A percentile compares a stretch with the other conserved stretches of the same genome.
Evolutionary conservation across 2,888 invertebrate genomes (phyloP).

Genomic region (Brachyptera putata): DNA sequence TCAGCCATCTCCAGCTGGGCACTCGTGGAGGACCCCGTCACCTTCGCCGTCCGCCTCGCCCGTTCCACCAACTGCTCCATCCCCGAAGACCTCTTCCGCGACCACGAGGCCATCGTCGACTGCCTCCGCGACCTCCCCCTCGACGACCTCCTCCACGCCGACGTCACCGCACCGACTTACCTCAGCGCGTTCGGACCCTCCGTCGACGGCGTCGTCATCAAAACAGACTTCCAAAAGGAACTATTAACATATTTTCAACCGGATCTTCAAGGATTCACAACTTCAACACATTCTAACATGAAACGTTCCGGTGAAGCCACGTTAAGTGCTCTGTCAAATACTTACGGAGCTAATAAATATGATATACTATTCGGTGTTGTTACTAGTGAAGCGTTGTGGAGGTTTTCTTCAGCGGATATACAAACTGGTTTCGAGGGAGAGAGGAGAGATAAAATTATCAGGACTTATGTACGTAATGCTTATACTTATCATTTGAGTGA

Average conservation of each 20-base stretch:
- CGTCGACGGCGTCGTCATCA: slow-evolving; percentile 90
- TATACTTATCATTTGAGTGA: slow-evolving; percentile 94
- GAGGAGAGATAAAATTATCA: slow-evolving; percentile 72
- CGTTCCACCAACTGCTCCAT: slow-evolving; percentile 76
- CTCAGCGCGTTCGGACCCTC: slow-evolving; percentile 88
- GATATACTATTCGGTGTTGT: slow-evolving; percentile 89
- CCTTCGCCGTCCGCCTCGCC: slow-evolving; percentile 75
- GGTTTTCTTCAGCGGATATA: slow-evolving; percentile 78
- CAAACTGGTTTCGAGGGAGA: slow-evolving; percentile 80
- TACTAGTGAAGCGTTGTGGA: slow-evolving; percentile 87
- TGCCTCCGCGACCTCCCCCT: slow-evolving; percentile 73
- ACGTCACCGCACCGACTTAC: slow-evolving; percentile 74
- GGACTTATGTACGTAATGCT: slow-evolving; percentile 90
- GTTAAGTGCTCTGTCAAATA: slow-evolving; percentile 41
- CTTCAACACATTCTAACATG: slow-evolving; percentile 56
- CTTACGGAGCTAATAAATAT: slow-evolving; percentile 53
- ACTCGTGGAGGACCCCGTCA: slow-evolving; percentile 78
- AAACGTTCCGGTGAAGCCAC: slow-evolving; percentile 58
- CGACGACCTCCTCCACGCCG: slow-evolving; percentile 67
- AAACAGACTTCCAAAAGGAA: slow-evolving; percentile 79
- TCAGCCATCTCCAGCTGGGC: slow-evolving; percentile 89
- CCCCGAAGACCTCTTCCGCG: slow-evolving; percentile 73
- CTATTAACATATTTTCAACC: slow-evolving; percentile 61
- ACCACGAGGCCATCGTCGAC: slow-evolving; percentile 80
- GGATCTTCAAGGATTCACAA: slow-evolving; percentile 21